These are phyloP conservation scores for Allobates femoralis DNA, from an alignment of 2,797 vertebrate species.

Conservation along the genomic window DNA sequence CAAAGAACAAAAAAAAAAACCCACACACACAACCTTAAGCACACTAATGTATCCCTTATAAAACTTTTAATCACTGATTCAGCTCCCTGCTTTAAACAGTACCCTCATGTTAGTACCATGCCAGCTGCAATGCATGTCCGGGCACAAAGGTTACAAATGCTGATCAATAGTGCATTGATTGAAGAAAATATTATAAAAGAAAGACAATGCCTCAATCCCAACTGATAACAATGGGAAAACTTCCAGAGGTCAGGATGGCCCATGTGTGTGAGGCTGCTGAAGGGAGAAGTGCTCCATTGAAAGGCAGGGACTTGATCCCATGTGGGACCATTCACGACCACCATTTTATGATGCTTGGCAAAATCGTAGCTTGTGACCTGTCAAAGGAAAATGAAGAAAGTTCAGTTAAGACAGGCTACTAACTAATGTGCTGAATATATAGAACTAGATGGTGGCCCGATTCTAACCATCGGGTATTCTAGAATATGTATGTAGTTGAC, in stretches of 20 bases:
- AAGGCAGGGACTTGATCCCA: constrained; percentile 91
- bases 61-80: background rate
- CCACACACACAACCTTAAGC: background rate
- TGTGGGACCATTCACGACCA: constrained; percentile 87
- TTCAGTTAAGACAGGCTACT: rapidly evolving
- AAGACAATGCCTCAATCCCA: constrained; percentile 78
- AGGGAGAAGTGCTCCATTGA: constrained; percentile 91
- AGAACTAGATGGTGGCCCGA: too few species aligned
- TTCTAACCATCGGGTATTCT: too few species aligned
- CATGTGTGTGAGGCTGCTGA: constrained; percentile 82
- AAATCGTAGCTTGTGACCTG: constrained; percentile 86
- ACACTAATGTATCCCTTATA: background rate
- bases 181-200: background rate
- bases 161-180: constrained; percentile 8
- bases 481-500: too few species aligned
- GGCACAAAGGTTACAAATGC: background rate
- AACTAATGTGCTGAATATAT: background rate
- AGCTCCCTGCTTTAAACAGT: background rate
- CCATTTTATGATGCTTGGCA: constrained; percentile 77
- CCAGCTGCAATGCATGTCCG: background rate
- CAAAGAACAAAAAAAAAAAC: background rate
- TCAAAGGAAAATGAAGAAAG: background rate
- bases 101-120: background rate
- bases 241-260: constrained; percentile 93
- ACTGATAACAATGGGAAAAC: constrained; percentile 82